A percentile compares a stretch with the other conserved stretches of the same genome.
These are phyloP conservation scores for Solen grandis DNA, from an alignment of 1,140 invertebrate genomes.

Conservation along the genomic window DNA sequence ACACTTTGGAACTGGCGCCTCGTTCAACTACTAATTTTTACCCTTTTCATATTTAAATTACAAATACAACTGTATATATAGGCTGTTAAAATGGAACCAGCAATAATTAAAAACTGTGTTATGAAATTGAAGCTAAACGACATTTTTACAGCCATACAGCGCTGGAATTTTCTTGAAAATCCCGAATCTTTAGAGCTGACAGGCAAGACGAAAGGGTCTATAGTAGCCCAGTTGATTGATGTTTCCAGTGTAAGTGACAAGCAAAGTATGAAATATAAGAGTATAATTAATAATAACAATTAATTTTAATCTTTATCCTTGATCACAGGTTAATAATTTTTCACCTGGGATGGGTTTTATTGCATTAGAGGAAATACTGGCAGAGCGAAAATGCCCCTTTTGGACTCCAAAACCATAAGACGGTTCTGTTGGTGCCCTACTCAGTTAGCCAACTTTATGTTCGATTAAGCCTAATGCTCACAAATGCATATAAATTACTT, in stretches of 20 bases:
- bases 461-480: no score
- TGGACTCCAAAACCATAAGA: no score
- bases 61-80: neutral
- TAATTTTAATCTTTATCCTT: neutral
- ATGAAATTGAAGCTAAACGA: neutral
- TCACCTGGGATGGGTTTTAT: neutral
- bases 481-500: no score
- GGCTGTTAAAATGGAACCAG: neutral
- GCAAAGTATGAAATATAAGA: neutral
- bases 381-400: no score
- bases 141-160: neutral
- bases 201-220: neutral
- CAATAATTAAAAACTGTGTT: neutral
- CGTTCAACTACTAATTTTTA: neutral
- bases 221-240: neutral
- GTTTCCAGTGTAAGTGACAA: neutral
- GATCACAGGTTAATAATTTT: neutral
- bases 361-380: neutral
- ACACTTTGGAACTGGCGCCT: neutral
- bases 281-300: neutral
- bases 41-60: neutral
- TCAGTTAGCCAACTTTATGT: no score
- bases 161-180: neutral
- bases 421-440: no score
- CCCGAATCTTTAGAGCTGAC: neutral